Base-by-base conservation (phyloP, 2,888 invertebrate genomes). In the Andrena praecox region DNA sequence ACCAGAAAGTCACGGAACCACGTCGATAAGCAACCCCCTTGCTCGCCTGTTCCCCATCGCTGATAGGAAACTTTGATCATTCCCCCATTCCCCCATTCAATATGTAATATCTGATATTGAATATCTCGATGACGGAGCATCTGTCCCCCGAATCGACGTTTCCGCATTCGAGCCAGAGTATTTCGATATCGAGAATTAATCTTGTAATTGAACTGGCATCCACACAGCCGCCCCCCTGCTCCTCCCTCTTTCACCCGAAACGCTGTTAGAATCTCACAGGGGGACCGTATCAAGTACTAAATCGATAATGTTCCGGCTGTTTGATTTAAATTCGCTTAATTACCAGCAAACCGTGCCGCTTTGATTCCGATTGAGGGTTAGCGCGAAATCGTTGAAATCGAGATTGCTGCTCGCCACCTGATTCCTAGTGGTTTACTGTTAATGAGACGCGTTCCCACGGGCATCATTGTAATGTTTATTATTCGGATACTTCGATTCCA, bases 121-220 rank as follows among this genome's bases (percentile, higher is more conserved):
- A 56, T 27, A 59, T 70, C 24, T 70, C 69, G 35, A 70, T 27
- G 24, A 27, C 66, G 66, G 50, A 50, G 50, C 66, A 66, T 66
- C 31, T 35, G 27, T 59, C 29, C 33, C 29, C n/a, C 27, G 24
- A n/a, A 20, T 4, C 54, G 16, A 6, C 56, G 68, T 24, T 69
- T 33, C 33, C 56, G 69, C 42, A 70, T 59, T 48, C 48, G 42
- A 70, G 42, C 29, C 42, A 59, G 20, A 29, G 12, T 42, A 60
- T 60, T 60, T 60, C 70, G 70, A 29, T 70, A 59, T 70, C 60
- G 48, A 42, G 42, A 70, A 70, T 70, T 70, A 70, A 70, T 42
- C 70, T 70, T 35, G 33, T 70, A 70, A 70, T 60, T 70, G 70
- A 48, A 48, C 29, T 12, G 29, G 60, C 7, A 35, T 48, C 42